Conservation (phyloP, 1,140 invertebrate species). For the Bombyx mandarina region DNA sequence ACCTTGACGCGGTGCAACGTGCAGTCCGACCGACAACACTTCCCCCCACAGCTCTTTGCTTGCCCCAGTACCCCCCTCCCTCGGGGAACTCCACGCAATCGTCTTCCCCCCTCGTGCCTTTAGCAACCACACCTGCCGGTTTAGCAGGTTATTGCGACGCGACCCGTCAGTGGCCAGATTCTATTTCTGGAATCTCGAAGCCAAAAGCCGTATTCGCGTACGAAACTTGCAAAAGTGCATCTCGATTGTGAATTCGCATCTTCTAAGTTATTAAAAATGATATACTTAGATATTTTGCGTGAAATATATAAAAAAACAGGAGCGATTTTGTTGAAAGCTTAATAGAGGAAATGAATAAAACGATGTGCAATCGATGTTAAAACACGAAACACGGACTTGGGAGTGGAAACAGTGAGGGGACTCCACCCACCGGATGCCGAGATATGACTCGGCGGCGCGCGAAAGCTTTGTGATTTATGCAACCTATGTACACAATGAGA, state of each 20-base stretch:
- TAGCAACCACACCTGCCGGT: conserved; percentile 54
- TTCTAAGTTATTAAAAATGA: too few relatives aligned
- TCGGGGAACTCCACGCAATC: conserved; percentile 12
- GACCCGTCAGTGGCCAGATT: conserved; percentile 42
- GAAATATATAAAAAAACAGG: too few relatives aligned
- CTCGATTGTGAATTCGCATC: too few relatives aligned
- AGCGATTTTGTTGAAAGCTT: too few relatives aligned
- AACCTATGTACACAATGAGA: background rate
- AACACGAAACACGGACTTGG: conserved; percentile 24
- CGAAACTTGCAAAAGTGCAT: too few relatives aligned
- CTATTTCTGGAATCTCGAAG: conserved; percentile 34
- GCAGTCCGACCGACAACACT: conserved; percentile 27
- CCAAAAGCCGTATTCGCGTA: too few relatives aligned
- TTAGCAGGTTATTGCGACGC: conserved; percentile 47
- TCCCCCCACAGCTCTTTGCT: conserved; percentile 9
- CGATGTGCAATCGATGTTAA: conserved; percentile 18
- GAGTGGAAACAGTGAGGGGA: conserved; percentile 25
- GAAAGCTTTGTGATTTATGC: conserved; percentile 32
- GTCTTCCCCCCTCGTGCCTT: conserved; percentile 30
- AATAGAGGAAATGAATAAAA: background rate
- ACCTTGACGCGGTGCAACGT: conserved; percentile 60
- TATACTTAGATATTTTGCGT: too few relatives aligned
- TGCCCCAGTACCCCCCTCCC: conserved; percentile 4
- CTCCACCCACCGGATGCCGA: conserved; percentile 40
- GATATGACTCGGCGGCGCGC: conserved; percentile 33